A percentile compares a stretch with the other conserved stretches of the same genome.
phyloP scores from a whole-genome alignment of 2,888 invertebrate genomes.

The Catocala sponsa region DNA sequence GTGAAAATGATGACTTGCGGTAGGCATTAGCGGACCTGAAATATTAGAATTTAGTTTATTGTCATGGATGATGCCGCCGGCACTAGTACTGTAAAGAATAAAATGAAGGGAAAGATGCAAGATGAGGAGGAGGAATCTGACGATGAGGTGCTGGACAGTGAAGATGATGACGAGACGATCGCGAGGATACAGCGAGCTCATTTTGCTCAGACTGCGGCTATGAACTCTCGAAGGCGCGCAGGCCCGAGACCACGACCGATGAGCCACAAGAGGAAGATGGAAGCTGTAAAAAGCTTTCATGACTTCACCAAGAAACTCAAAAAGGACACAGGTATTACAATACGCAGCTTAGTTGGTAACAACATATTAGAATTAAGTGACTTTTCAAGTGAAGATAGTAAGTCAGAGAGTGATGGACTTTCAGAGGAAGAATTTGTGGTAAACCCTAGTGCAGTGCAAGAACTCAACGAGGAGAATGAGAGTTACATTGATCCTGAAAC shows the following conservation, averaged over 20 bases:
- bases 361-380: conserved; percentile 84
- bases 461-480: conserved; percentile 81
- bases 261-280: conserved; percentile 85
- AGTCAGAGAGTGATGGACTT: conserved; percentile 83
- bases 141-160: conserved; percentile 78
- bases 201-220: conserved; percentile 81
- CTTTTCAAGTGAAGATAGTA: conserved; percentile 80
- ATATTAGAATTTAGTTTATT: conserved; percentile 44
- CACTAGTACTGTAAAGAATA: conserved; percentile 67
- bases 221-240: conserved; percentile 75
- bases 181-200: conserved; percentile 83
- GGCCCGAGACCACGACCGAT: conserved; percentile 75
- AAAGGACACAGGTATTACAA: conserved; percentile 84
- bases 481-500: conserved; percentile 86
- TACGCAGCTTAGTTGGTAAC: conserved; percentile 83
- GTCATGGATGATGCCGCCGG: conserved; percentile 76
- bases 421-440: conserved; percentile 85
- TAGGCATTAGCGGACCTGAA: conserved; percentile 39
- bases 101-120: conserved; percentile 67
- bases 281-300: conserved; percentile 84
- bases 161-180: conserved; percentile 84
- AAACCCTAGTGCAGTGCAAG: conserved; percentile 80
- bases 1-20: conserved; percentile 44
- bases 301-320: conserved; percentile 86
- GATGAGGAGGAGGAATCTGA: conserved; percentile 73